Evolutionary conservation across 2,113 vertebrate genomes (phyloP).

Genomic region (Elgaria multicarinata): DNA sequence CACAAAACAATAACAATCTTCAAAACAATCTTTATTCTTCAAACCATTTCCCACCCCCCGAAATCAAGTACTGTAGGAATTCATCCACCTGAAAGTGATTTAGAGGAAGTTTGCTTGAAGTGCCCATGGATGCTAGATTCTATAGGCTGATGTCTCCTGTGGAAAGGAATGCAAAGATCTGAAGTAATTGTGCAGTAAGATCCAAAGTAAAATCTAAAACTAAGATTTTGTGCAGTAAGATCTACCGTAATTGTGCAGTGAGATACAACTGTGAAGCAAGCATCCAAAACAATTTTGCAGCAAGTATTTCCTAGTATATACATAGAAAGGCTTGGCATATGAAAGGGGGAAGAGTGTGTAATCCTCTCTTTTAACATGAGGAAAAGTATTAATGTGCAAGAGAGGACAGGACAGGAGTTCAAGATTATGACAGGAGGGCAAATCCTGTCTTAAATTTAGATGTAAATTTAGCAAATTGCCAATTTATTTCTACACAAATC

Average conservation of each 20-base stretch:
- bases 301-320: neutral
- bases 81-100: neutral
- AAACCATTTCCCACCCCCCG: neutral
- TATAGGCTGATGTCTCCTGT: neutral
- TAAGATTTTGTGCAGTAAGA: too few relatives aligned
- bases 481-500: neutral
- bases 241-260: too few relatives aligned
- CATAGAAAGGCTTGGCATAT: too few relatives aligned
- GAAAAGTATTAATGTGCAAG: neutral
- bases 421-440: too few relatives aligned
- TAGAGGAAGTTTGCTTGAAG: neutral
- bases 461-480: neutral
- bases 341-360: neutral
- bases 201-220: too few relatives aligned
- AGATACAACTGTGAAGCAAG: too few relatives aligned
- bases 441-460: neutral
- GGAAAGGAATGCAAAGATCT: neutral
- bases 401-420: neutral
- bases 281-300: too few relatives aligned
- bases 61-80: neutral
- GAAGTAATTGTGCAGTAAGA: neutral
- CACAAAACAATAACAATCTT: neutral
- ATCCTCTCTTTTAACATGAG: neutral
- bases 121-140: neutral
- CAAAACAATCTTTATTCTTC: neutral